Percentiles rank a stretch among this genome's conserved stretches.
These are phyloP conservation scores for Crematogaster levior DNA, from an alignment of 2,888 invertebrate species.

Conservation along the genomic window DNA sequence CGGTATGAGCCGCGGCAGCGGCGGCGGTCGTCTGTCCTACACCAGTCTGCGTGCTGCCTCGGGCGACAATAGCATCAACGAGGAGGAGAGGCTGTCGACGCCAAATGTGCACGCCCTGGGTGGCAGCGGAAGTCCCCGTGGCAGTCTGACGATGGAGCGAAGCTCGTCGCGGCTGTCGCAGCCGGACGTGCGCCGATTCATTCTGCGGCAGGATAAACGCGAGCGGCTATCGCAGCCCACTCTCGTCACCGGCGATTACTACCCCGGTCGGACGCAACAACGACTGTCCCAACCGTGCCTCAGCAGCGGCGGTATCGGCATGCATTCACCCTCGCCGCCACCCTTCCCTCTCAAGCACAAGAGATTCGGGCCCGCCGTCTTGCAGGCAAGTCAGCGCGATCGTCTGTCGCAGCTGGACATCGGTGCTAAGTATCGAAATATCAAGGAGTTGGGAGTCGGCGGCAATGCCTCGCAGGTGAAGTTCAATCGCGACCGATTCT, in stretches of 20 bases:
- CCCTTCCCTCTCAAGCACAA: conserved; percentile 78
- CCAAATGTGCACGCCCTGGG: conserved; percentile 74
- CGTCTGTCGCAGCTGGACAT: conserved; percentile 80
- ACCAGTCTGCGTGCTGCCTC: conserved; percentile 79
- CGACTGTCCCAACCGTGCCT: conserved; percentile 82
- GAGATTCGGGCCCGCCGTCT: conserved; percentile 72
- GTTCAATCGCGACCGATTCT: conserved; percentile 82
- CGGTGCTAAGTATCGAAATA: conserved; percentile 76
- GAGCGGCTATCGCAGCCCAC: conserved; percentile 83
- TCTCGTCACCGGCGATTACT: conserved; percentile 80
- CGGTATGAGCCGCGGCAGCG: conserved; percentile 74
- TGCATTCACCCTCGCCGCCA: conserved; percentile 70
- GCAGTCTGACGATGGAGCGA: conserved; percentile 66
- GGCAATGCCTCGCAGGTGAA: conserved; percentile 71
- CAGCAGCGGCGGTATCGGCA: conserved; percentile 65
- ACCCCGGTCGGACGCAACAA: conserved; percentile 80
- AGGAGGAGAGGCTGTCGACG: conserved; percentile 77
- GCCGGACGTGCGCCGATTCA: conserved; percentile 73
- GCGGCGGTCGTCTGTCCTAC: conserved; percentile 79
- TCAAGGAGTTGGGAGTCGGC: conserved; percentile 77
- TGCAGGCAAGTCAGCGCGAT: conserved; percentile 78
- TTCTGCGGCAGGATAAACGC: conserved; percentile 76
- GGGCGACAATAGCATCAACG: conserved; percentile 80
- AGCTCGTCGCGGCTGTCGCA: conserved; percentile 74
- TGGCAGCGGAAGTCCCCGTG: conserved; percentile 66